Percentiles rank a stretch among this genome's conserved stretches.
phyloP scores from a whole-genome alignment of 2,888 invertebrate species.

The Ophioninae sp. region DNA sequence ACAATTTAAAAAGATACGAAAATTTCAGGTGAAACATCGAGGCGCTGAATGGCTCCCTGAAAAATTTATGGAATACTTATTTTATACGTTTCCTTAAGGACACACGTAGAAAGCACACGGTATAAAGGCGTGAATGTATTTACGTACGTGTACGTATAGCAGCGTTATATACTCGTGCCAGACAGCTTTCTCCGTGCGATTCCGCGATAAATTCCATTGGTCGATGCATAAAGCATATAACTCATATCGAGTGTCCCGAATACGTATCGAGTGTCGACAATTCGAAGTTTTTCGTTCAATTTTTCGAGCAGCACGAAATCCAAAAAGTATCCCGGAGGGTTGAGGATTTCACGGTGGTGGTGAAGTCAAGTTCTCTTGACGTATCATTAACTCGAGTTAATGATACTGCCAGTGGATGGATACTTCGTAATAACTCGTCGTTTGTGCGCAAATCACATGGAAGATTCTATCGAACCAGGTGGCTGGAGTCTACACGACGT shows the following conservation, averaged over 20 bases:
- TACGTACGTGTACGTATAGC: constrained; percentile 58
- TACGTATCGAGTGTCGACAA: neutral
- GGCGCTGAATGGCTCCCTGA: neutral
- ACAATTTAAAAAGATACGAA: neutral
- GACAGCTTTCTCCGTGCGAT: constrained; percentile 76
- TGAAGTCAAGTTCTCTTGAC: constrained; percentile 10
- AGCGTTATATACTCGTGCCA: constrained; percentile 56
- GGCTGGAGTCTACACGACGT: neutral
- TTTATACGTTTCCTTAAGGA: neutral
- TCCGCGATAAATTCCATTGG: constrained; percentile 70
- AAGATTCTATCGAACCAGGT: constrained; percentile 19
- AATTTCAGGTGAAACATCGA: neutral
- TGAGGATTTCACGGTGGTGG: no score
- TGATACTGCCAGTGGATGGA: neutral
- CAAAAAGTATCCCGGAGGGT: neutral
- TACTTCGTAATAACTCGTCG: neutral
- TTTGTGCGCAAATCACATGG: neutral
- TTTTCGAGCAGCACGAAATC: neutral
- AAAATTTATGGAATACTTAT: constrained; percentile 7
- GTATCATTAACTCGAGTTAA: neutral
- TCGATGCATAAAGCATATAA: constrained; percentile 38
- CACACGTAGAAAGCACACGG: neutral
- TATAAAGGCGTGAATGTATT: constrained; percentile 47
- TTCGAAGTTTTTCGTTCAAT: neutral
- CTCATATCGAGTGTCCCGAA: constrained; percentile 32